A percentile compares a stretch with the other conserved stretches of the same genome.
Evolutionary conservation across 1,140 invertebrate species (phyloP).

Genomic region (Saccostrea echinata): DNA sequence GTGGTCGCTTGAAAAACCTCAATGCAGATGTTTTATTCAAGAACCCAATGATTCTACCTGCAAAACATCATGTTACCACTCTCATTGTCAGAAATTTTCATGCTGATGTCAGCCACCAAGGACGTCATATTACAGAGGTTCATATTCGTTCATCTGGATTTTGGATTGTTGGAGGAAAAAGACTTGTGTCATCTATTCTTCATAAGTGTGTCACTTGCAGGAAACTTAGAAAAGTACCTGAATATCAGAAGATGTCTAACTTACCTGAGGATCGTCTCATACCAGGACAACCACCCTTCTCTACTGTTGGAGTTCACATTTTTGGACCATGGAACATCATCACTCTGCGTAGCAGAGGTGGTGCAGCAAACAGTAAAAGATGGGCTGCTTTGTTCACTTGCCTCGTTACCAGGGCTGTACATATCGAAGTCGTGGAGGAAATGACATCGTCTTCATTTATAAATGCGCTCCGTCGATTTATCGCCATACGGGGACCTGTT

Average conservation of each 20-base stretch:
- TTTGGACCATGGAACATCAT: slow-evolving; percentile 25
- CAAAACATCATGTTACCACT: too few relatives aligned
- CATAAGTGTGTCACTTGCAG: slow-evolving; percentile 49
- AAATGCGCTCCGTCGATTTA: slow-evolving; percentile 8
- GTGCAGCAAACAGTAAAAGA: neutral
- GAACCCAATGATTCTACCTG: too few relatives aligned
- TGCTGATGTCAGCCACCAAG: slow-evolving; percentile 48
- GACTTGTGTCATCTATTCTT: too few relatives aligned
- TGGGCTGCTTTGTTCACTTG: slow-evolving; percentile 48
- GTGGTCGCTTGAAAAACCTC: too few relatives aligned
- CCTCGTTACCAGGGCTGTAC: slow-evolving; percentile 42
- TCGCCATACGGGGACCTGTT: slow-evolving; percentile 20
- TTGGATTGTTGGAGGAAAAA: slow-evolving; percentile 54
- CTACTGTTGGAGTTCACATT: too few relatives aligned
- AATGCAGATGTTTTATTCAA: too few relatives aligned
- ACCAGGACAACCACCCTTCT: slow-evolving; percentile 42
- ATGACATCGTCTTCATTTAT: slow-evolving; percentile 38
- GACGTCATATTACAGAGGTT: slow-evolving; percentile 48
- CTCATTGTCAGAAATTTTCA: too few relatives aligned
- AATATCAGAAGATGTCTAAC: slow-evolving; percentile 37
- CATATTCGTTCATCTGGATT: slow-evolving; percentile 47
- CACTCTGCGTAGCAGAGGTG: slow-evolving; percentile 15
- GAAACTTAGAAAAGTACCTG: neutral
- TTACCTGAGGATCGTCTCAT: neutral
- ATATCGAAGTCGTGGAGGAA: slow-evolving; percentile 44